Base-by-base conservation (phyloP, 2,888 invertebrate species). In the Monoplex corrugatus region DNA sequence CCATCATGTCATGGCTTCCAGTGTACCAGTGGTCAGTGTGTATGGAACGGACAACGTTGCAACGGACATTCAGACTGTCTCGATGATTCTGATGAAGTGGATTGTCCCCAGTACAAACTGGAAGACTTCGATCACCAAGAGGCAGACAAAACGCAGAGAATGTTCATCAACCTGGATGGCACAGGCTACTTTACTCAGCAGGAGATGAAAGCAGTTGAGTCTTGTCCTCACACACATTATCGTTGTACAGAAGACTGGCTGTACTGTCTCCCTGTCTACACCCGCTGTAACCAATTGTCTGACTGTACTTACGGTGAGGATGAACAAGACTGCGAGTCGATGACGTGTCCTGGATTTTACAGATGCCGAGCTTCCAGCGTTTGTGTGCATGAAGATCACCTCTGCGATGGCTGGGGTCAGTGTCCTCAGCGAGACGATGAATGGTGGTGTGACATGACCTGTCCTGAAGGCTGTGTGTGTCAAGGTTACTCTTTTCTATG, bases 371-470 rank as follows among this genome's bases (percentile, higher is more conserved):
- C 35, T 35, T 75, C 75, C 75, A 75, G 75, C 10, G 38, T 38
- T 8, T 75, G 75, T 75, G 75, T 75, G 35, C 75, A 75, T 75
- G 75, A 23, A 38, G 75, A 75, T 75, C 75, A 75, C 38, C 75
- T 75, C 16, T 75, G 75, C 38, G 75, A 75, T 75, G 75, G 75
- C 35, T 75, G 75, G 75, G 75, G 75, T 38, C 75, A 75, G 75
- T 75, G 75, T 38, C 75, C 75, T 38, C 75, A 38, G 23, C 16
- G 75, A 16, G 75, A 75, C 38, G 75, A 75, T 75, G 75, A 75
- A 28, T 23, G 10, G 38, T 2, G 13, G 5, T 75, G 75, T 75
- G 35, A 35, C 28, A 75, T 75, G 75, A 35, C 75, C 23, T 75
- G 75, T 75, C 75, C 75, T 75, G 75, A 75, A 75, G 16, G 13